phyloP scores from a whole-genome alignment of 2,888 invertebrate genomes.

The Acheta domesticus region DNA sequence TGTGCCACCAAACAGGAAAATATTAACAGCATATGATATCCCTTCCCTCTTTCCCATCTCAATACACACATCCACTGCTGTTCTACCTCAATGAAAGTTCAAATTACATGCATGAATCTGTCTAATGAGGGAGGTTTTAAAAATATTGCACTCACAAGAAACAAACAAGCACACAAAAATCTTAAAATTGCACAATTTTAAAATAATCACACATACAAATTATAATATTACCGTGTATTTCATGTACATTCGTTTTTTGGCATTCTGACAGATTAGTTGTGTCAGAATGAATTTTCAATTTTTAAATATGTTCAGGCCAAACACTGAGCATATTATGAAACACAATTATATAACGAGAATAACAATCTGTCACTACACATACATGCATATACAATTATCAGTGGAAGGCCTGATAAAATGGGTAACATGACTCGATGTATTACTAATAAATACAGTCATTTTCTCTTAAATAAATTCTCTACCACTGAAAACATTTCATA shows the following conservation, averaged over 20 bases:
- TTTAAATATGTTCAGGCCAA: not conserved
- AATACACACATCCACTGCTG: not conserved
- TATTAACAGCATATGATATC: conserved; percentile 9
- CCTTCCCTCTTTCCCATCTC: conserved; percentile 11
- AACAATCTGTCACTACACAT: not conserved
- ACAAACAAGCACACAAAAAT: conserved; percentile 2
- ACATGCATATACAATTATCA: conserved; percentile 18
- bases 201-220: not conserved
- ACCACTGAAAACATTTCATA: not conserved
- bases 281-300: not conserved
- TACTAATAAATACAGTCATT: conserved; percentile 9
- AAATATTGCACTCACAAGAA: conserved; percentile 18
- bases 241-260: not conserved
- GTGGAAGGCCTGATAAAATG: conserved; percentile 18
- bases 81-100: not conserved
- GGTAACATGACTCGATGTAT: conserved; percentile 18
- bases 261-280: not conserved
- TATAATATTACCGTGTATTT: not conserved
- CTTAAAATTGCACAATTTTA: conserved; percentile 8
- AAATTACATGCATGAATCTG: conserved; percentile 2
- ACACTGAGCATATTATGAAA: not conserved
- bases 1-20: conserved; percentile 18
- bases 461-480: conserved; percentile 9
- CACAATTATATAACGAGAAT: not conserved
- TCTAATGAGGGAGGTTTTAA: not conserved